These are phyloP conservation scores for Echinops telfairi DNA, from an alignment of 2,113 vertebrate genomes.

Conservation along the genomic window DNA sequence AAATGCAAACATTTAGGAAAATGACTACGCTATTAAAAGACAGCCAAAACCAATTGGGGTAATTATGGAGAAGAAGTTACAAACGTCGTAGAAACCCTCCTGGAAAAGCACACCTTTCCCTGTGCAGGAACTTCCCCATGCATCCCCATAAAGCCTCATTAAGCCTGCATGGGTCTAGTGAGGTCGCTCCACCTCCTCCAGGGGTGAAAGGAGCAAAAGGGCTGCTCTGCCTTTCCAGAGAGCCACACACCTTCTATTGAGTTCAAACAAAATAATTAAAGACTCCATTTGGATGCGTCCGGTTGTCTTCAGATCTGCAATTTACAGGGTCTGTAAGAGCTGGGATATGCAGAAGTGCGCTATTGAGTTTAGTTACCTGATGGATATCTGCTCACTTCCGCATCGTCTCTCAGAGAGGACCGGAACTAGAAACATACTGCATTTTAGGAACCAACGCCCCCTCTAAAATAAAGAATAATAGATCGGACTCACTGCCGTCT, in stretches of 20 bases:
- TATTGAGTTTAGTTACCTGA: neutral
- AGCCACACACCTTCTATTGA: slow-evolving; percentile 48
- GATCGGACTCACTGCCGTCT: too few relatives aligned
- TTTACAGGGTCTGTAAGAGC: neutral
- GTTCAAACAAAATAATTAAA: slow-evolving; percentile 62
- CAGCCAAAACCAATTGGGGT: neutral
- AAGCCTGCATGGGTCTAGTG: slow-evolving; percentile 71
- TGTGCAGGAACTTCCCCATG: slow-evolving; percentile 42
- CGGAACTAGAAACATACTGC: neutral
- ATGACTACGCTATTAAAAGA: slow-evolving; percentile 38
- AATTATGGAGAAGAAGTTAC: slow-evolving; percentile 58
- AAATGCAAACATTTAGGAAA: slow-evolving; percentile 26
- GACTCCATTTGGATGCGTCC: neutral
- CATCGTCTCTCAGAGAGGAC: neutral
- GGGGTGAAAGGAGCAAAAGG: slow-evolving; percentile 70
- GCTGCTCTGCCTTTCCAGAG: slow-evolving; percentile 42
- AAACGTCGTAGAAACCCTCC: slow-evolving; percentile 53
- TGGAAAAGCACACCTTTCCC: slow-evolving; percentile 66
- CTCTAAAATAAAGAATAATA: too few relatives aligned
- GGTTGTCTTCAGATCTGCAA: neutral
- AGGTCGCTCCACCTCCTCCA: slow-evolving; percentile 45
- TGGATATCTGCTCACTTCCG: neutral
- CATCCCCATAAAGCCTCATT: slow-evolving; percentile 66
- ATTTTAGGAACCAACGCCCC: neutral
- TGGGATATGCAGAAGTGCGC: neutral